phyloP scores from a whole-genome alignment of 2,888 invertebrate species.

The Slavum lentiscoides region DNA sequence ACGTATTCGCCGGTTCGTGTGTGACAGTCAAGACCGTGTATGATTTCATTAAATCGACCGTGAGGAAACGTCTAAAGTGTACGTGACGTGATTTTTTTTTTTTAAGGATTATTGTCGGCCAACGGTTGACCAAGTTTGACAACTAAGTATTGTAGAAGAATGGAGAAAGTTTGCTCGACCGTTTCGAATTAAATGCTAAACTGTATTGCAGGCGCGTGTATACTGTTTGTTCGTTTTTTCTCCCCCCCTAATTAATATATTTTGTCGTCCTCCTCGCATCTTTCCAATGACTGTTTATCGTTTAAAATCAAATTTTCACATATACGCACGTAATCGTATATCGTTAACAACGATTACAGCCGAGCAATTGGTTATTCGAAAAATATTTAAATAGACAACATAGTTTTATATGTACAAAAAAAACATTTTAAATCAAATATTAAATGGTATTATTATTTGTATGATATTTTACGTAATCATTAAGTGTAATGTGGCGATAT shows the following conservation, averaged over 20 bases:
- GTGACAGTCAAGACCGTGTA: background rate
- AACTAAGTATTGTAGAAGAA: background rate
- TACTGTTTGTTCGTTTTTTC: slow-evolving; percentile 10
- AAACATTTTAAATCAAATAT: no score
- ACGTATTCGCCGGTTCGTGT: slow-evolving; percentile 2
- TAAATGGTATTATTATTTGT: no score
- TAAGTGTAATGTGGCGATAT: no score
- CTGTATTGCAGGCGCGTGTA: no score
- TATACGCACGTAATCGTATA: no score
- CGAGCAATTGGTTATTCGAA: background rate
- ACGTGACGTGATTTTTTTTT: slow-evolving; percentile 22
- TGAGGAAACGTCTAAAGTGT: slow-evolving; percentile 6
- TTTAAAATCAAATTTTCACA: background rate
- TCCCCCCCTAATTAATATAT: background rate
- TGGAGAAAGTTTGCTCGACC: slow-evolving; percentile 34
- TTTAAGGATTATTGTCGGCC: slow-evolving; percentile 12
- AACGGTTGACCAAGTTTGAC: slow-evolving; percentile 35
- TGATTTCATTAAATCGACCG: slow-evolving; percentile 19
- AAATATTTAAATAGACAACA: background rate
- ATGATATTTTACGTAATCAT: no score
- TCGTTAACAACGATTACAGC: no score
- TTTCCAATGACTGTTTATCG: background rate
- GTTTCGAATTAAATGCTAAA: slow-evolving; percentile 26
- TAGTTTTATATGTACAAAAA: background rate
- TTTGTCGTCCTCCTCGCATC: background rate